phyloP scores from a whole-genome alignment of 2,888 invertebrate genomes.

The Portevinia maculata region DNA sequence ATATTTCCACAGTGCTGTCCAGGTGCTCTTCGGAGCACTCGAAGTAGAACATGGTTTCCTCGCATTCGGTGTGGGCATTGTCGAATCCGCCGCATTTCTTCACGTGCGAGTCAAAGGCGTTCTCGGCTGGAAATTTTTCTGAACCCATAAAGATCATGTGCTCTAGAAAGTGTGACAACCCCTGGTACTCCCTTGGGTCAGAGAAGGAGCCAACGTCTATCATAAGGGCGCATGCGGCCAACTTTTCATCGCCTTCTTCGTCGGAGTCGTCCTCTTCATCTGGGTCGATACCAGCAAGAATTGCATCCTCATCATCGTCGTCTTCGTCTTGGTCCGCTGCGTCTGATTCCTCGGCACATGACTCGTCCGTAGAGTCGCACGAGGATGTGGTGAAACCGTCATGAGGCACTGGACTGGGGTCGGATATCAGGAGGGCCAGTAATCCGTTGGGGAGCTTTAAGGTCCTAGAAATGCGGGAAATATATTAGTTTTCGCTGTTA shows the following conservation, averaged over 20 bases:
- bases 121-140: slow-evolving; percentile 93
- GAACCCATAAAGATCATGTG: slow-evolving; percentile 98
- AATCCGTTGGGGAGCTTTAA: slow-evolving; percentile 88
- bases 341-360: slow-evolving; percentile 75
- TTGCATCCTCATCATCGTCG: slow-evolving; percentile 74
- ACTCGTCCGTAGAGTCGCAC: slow-evolving; percentile 76
- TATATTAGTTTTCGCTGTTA: not conserved
- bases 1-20: slow-evolving; percentile 89
- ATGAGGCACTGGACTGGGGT: slow-evolving; percentile 83
- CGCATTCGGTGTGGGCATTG: slow-evolving; percentile 94
- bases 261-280: slow-evolving; percentile 76
- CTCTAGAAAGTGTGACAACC: slow-evolving; percentile 93
- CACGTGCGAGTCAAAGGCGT: slow-evolving; percentile 91
- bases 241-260: slow-evolving; percentile 80
- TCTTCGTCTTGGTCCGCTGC: slow-evolving; percentile 71
- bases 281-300: slow-evolving; percentile 72
- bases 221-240: slow-evolving; percentile 90
- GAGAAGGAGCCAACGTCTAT: slow-evolving; percentile 91
- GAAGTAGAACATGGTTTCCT: slow-evolving; percentile 94
- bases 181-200: slow-evolving; percentile 91
- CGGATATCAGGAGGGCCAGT: slow-evolving; percentile 88
- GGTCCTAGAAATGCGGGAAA: slow-evolving; percentile 83
- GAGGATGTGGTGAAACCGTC: slow-evolving; percentile 79
- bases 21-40: slow-evolving; percentile 92
- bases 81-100: slow-evolving; percentile 93